These are phyloP conservation scores for Corynorhinus townsendii DNA, from an alignment of 2,113 vertebrate genomes.

Conservation along the genomic window DNA sequence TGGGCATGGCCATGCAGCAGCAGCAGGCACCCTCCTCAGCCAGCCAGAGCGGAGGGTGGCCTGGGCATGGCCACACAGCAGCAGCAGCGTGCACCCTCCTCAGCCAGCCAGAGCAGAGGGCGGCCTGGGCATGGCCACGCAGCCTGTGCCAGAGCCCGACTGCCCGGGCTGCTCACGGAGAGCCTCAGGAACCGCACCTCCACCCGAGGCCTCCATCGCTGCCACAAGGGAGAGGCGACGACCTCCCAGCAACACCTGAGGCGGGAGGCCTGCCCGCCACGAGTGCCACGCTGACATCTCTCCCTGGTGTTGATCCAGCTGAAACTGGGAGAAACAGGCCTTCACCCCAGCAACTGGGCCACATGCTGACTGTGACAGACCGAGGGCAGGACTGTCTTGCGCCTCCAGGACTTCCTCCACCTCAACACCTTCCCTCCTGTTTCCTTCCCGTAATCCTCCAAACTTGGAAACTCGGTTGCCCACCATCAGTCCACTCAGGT, in stretches of 20 bases:
- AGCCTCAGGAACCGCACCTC: neutral
- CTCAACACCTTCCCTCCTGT: neutral
- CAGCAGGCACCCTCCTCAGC: rapidly evolving
- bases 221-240: neutral
- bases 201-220: rapidly evolving
- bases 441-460: neutral
- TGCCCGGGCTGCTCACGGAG: rapidly evolving
- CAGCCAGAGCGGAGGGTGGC: too few relatives aligned
- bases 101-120: too few relatives aligned
- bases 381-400: rapidly evolving
- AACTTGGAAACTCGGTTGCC: neutral
- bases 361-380: neutral
- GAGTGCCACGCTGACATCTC: neutral
- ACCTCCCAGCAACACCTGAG: neutral
- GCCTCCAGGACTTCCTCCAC: neutral
- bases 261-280: neutral
- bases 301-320: neutral
- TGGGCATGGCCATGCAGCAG: rapidly evolving
- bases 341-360: neutral
- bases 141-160: rapidly evolving
- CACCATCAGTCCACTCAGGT: neutral
- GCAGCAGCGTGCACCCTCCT: rapidly evolving
- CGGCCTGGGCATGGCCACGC: neutral
- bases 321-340: neutral
- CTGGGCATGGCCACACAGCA: neutral